phyloP scores from a whole-genome alignment of 2,888 invertebrate genomes.

The Polietes domitor region DNA sequence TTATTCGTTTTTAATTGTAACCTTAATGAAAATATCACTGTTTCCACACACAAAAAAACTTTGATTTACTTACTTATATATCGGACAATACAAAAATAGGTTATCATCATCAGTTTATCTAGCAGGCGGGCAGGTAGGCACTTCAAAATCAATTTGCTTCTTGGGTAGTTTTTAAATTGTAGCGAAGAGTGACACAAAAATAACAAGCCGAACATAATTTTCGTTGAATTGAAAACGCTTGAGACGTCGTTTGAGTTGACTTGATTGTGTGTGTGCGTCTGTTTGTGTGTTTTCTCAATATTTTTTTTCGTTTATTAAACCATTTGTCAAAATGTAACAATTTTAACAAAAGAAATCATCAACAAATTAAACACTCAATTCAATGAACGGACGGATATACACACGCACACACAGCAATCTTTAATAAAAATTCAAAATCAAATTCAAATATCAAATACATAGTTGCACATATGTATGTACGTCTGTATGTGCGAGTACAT shows the following conservation, averaged over 20 bases:
- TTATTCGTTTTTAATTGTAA: too few species aligned
- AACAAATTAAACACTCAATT: constrained; percentile 39
- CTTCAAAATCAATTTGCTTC: constrained; percentile 16
- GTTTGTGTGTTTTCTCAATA: not conserved
- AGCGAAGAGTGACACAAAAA: not conserved
- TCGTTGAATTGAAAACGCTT: not conserved
- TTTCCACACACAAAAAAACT: not conserved
- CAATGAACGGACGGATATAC: not conserved
- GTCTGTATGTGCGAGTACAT: not conserved
- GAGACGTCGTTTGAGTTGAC: not conserved
- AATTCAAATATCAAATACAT: too few species aligned
- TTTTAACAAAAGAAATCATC: constrained; percentile 20
- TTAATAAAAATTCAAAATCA: too few species aligned
- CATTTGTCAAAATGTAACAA: constrained; percentile 57
- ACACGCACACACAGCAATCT: too few species aligned
- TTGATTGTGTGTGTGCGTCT: not conserved
- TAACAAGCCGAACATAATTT: not conserved
- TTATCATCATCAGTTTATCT: not conserved
- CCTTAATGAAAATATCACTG: not conserved
- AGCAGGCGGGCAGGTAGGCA: not conserved
- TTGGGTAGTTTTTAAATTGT: constrained; percentile 15
- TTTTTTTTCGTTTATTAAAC: constrained; percentile 5
- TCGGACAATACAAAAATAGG: constrained; percentile 16
- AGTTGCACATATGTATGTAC: not conserved
- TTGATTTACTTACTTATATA: not conserved